Percentiles rank a stretch among this genome's conserved stretches.
Evolutionary conservation across 2,797 vertebrate species (phyloP).

Genomic region (Bothrops alternatus): DNA sequence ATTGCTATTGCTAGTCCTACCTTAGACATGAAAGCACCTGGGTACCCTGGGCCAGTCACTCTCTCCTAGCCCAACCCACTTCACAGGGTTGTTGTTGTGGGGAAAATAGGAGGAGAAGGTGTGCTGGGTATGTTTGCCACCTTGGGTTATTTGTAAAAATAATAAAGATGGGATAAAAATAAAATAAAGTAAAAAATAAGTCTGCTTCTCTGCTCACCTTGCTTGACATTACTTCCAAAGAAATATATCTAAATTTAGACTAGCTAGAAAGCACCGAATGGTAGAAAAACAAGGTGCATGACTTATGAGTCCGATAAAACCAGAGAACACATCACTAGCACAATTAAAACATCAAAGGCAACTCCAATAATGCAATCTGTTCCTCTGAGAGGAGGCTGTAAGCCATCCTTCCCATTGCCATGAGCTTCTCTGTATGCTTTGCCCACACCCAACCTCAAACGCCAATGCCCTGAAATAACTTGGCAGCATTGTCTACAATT

Average conservation of each 20-base stretch:
- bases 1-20: background rate
- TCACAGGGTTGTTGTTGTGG: background rate
- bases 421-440: slow-evolving; percentile 33
- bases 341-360: slow-evolving; percentile 56
- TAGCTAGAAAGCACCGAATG: slow-evolving; percentile 37
- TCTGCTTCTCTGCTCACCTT: slow-evolving; percentile 60
- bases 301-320: slow-evolving; percentile 47
- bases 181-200: background rate
- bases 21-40: background rate
- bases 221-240: slow-evolving; percentile 45
- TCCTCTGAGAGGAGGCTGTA: slow-evolving; percentile 31
- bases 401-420: slow-evolving; percentile 32
- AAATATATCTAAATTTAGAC: slow-evolving; percentile 45
- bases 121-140: background rate
- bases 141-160: background rate
- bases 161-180: background rate
- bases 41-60: background rate
- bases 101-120: background rate
- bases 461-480: slow-evolving; percentile 42
- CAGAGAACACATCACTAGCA: slow-evolving; percentile 45
- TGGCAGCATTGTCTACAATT: background rate
- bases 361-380: slow-evolving; percentile 37
- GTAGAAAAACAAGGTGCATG: slow-evolving; percentile 41
- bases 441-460: slow-evolving; percentile 30
- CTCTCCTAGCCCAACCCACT: background rate